Percentiles rank a stretch among this genome's conserved stretches.
These are phyloP conservation scores for Tichodroma muraria DNA, from an alignment of 2,113 vertebrate species.

Conservation along the genomic window DNA sequence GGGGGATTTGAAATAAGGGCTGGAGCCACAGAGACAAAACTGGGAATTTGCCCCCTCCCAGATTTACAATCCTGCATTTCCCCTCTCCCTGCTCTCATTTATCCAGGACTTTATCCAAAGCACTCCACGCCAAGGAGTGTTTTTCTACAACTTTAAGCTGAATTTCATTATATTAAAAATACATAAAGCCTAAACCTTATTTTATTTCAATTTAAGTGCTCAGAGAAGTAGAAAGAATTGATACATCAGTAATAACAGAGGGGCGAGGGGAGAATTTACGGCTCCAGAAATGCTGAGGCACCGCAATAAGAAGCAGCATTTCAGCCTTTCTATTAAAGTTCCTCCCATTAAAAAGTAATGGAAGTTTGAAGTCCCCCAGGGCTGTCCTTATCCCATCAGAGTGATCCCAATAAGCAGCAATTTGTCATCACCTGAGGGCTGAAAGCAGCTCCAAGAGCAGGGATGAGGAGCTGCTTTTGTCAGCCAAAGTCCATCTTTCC, in stretches of 20 bases:
- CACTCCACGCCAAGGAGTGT: neutral
- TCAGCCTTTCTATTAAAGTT: constrained; percentile 65
- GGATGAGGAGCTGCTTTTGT: neutral
- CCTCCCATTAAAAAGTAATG: constrained; percentile 66
- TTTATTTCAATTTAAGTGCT: constrained; percentile 74
- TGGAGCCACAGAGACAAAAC: neutral
- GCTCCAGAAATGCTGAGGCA: constrained; percentile 56
- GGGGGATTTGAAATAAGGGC: neutral
- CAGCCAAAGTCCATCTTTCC: neutral
- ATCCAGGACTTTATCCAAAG: neutral
- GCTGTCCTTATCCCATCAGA: constrained; percentile 48
- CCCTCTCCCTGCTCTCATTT: neutral
- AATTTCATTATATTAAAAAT: constrained; percentile 70
- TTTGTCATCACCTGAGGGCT: constrained; percentile 31
- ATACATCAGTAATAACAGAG: constrained; percentile 60
- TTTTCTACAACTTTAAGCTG: constrained; percentile 40
- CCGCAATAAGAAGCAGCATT: constrained; percentile 44
- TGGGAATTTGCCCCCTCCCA: neutral
- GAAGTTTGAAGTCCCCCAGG: constrained; percentile 1
- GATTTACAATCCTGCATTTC: neutral
- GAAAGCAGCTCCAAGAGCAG: neutral
- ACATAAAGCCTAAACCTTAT: constrained; percentile 67
- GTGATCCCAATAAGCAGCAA: constrained; percentile 16
- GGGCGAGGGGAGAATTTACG: constrained; percentile 65
- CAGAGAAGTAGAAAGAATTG: constrained; percentile 72